Evolutionary conservation across 2,888 invertebrate species (phyloP), one percentile per base, ranked within the genome.

Genomic region (Geophilus truncorum): DNA sequence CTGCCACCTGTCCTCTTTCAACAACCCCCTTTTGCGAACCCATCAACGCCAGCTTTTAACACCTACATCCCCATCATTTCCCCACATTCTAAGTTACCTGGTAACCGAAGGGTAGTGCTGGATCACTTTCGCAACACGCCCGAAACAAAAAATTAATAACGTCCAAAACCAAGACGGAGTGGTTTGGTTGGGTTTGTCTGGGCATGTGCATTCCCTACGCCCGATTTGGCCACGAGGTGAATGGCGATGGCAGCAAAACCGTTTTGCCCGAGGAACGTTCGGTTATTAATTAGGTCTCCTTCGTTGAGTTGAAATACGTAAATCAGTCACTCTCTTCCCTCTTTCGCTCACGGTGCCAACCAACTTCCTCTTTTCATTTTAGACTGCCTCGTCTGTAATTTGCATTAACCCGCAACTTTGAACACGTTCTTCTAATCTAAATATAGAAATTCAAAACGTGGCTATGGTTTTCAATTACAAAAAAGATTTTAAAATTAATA

Each of bases 11-110:
- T 62, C 57, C 57, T 40, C 40, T 62, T 62, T 62, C 57, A 62
- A 62, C 23, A 62, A 62, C 57, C 57, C 57, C 57, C 57, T 62
- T 23, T 62, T 62, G 57, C 57, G 23, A 23, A 21, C 57, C 57
- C 57, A 62, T 62, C 57, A 62, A 62, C 57, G 57, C 57, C 57
- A 62, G 57, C 57, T 62, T 62, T 62, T 62, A 62, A 62, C 57
- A 62, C 57, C 57, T 62, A 62, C 23, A 62, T 62, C 57, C 57
- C 57, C 57, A 23, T 21, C 57, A 21, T 23, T 62, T 23, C 57
- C 57, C 57, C 23, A 23, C 57, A 62, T 23, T 10, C 57, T 7
- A 62, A 62, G 57, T 62, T 62, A 62, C 57, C 57, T 62, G 57
- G 57, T 62, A 62, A 12, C 21, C 23, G 23, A 62, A 62, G 57